These are phyloP conservation scores for Ceyx melanurus DNA, from an alignment of 2,113 vertebrate genomes.

Conservation along the genomic window DNA sequence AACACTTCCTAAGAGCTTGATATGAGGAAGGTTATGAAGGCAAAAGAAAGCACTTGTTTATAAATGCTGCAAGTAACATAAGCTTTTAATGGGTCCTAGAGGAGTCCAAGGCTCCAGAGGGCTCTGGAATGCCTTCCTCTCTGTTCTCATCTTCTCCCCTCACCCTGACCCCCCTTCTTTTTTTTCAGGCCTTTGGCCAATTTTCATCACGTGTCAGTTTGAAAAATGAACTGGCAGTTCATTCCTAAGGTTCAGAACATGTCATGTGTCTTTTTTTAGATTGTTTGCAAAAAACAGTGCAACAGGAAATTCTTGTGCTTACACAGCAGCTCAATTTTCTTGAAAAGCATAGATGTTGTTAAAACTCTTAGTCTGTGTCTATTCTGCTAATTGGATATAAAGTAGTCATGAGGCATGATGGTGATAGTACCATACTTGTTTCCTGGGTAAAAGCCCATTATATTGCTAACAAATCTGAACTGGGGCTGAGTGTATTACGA, in stretches of 20 bases:
- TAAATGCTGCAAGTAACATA: slow-evolving; percentile 2
- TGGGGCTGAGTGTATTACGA: background rate
- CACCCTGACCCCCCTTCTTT: slow-evolving; percentile 34
- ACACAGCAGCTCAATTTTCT: background rate
- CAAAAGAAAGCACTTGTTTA: slow-evolving; percentile 43
- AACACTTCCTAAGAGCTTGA: background rate
- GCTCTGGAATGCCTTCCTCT: slow-evolving; percentile 45
- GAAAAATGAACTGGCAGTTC: slow-evolving; percentile 39
- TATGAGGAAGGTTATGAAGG: background rate
- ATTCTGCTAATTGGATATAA: background rate
- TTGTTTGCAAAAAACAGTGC: slow-evolving; percentile 19
- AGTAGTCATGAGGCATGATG: background rate
- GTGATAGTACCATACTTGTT: background rate
- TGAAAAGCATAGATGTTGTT: slow-evolving; percentile 20
- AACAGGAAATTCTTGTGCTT: slow-evolving; percentile 30
- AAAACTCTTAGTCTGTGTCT: background rate
- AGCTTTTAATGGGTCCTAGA: slow-evolving; percentile 64
- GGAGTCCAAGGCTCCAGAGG: slow-evolving; percentile 60
- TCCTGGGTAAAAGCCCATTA: background rate
- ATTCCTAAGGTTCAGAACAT: background rate
- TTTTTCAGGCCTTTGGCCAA: slow-evolving; percentile 39
- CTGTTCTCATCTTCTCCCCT: background rate
- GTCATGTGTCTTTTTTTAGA: slow-evolving; percentile 7
- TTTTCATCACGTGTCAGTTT: slow-evolving; percentile 59
- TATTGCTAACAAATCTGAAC: background rate